Evolutionary conservation across 35 echinoderm and acorn worm species (phyloP).

Genomic region (Anneissia japonica): DNA sequence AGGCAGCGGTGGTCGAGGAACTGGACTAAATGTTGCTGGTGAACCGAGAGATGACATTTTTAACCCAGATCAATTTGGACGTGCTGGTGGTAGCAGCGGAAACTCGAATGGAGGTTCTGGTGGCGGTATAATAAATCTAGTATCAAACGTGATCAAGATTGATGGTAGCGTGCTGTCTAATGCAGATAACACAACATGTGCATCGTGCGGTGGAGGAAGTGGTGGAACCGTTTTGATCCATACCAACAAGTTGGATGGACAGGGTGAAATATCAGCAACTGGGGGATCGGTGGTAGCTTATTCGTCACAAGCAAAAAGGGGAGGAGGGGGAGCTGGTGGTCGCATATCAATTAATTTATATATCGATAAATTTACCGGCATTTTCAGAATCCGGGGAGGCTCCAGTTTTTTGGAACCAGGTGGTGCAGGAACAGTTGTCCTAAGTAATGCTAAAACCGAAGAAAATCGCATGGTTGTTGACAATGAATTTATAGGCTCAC

Average conservation of each 20-base stretch:
- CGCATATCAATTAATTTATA: constrained; percentile 42
- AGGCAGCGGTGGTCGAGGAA: constrained; percentile 68
- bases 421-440: constrained; percentile 67
- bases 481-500: constrained; percentile 27
- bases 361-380: constrained; percentile 46
- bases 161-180: constrained; percentile 50
- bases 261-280: constrained; percentile 35
- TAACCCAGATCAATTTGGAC: constrained; percentile 61
- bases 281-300: constrained; percentile 29
- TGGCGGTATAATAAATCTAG: constrained; percentile 59
- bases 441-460: constrained; percentile 5
- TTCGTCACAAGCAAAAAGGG: not conserved
- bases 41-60: constrained; percentile 42
- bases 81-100: constrained; percentile 33
- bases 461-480: constrained; percentile 36
- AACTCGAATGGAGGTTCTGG: constrained; percentile 17
- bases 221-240: constrained; percentile 55
- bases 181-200: constrained; percentile 18
- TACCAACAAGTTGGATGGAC: constrained; percentile 29
- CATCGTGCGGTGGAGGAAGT: constrained; percentile 58
- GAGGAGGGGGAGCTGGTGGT: constrained; percentile 68
- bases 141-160: constrained; percentile 43
- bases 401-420: constrained; percentile 52
- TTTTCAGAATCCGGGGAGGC: constrained; percentile 24
- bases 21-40: constrained; percentile 30